Evolutionary conservation across 2,888 invertebrate genomes (phyloP).

Genomic region (Synergus itoensis): DNA sequence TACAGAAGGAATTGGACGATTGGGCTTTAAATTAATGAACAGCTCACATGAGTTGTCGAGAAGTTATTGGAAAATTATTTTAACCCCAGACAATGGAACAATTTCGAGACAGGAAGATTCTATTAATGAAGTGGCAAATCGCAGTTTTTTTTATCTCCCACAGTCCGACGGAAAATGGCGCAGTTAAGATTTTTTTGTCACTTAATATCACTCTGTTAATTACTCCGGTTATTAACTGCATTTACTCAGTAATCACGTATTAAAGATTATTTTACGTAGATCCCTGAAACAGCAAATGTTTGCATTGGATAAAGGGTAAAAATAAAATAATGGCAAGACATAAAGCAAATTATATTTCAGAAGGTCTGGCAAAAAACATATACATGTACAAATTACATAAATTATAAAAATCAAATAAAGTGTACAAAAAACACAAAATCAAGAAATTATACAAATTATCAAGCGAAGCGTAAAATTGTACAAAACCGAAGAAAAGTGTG

Average conservation of each 20-base stretch:
- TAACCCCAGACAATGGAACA: conserved; percentile 25
- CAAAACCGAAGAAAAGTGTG: background rate
- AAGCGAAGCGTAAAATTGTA: background rate
- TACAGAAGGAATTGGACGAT: conserved; percentile 8
- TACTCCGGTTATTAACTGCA: background rate
- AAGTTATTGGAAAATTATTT: conserved; percentile 36
- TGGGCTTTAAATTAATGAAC: conserved; percentile 1
- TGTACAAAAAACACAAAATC: background rate
- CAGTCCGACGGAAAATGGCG: conserved; percentile 32
- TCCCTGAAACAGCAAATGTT: background rate
- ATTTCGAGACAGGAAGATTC: background rate
- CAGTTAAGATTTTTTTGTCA: background rate
- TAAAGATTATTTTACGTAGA: background rate
- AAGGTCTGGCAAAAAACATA: background rate
- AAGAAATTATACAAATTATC: background rate
- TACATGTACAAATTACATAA: background rate
- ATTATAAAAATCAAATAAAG: background rate
- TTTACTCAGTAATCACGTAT: too few species aligned
- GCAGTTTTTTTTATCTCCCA: conserved; percentile 15
- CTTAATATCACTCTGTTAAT: background rate
- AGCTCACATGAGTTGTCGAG: conserved; percentile 1
- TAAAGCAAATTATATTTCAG: conserved; percentile 4
- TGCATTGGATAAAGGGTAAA: background rate
- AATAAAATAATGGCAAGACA: conserved; percentile 9
- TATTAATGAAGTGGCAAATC: conserved; percentile 16